These are phyloP conservation scores for Drosophila kanapiae DNA, from an alignment of 1,140 invertebrate genomes.

Conservation along the genomic window DNA sequence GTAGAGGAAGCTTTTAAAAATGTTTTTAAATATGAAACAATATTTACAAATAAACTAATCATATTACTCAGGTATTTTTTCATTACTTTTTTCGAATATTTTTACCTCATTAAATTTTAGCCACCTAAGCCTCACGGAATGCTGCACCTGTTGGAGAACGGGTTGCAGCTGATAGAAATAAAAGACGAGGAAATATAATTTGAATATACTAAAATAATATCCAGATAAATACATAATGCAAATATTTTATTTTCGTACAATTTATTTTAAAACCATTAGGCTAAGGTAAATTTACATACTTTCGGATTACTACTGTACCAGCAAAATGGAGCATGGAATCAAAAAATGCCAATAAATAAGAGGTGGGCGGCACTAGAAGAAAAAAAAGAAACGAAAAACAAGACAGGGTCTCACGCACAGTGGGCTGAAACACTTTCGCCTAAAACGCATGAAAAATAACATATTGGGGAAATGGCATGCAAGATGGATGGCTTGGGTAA, in stretches of 20 bases:
- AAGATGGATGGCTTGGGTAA: conserved; percentile 7
- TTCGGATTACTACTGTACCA: conserved; percentile 6
- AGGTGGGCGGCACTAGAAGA: conserved; percentile 2
- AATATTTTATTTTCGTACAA: too few species aligned
- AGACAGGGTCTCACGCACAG: conserved; percentile 28
- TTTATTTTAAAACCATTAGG: neutral
- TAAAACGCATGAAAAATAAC: conserved; percentile 74
- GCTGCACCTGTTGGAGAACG: too few species aligned
- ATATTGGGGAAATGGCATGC: conserved; percentile 47
- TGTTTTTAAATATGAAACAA: neutral
- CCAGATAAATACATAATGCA: too few species aligned
- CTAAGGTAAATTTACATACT: too few species aligned
- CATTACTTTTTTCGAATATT: neutral
- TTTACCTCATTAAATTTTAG: too few species aligned
- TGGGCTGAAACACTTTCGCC: conserved; percentile 62
- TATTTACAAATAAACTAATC: neutral
- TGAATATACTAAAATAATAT: too few species aligned
- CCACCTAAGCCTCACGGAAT: too few species aligned
- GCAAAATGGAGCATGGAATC: conserved; percentile 46
- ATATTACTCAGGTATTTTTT: neutral
- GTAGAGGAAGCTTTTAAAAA: neutral
- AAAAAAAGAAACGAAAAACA: neutral
- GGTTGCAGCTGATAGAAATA: too few species aligned
- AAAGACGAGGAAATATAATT: too few species aligned
- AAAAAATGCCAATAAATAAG: conserved; percentile 56